A percentile compares a stretch with the other conserved stretches of the same genome.
Evolutionary conservation across 2,113 vertebrate genomes (phyloP).

Genomic region (Ondatra zibethicus): DNA sequence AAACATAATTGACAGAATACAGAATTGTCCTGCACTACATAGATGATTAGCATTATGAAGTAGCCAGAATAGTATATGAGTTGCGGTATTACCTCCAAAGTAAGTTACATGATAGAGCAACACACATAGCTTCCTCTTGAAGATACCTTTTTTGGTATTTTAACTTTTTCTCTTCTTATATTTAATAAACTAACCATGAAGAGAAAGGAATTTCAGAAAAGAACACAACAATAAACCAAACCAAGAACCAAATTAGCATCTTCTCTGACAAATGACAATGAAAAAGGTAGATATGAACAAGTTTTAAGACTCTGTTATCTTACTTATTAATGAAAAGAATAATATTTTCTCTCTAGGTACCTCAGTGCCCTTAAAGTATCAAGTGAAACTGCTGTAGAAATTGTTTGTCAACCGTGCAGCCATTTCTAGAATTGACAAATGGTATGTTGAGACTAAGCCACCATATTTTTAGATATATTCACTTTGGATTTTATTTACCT

Average conservation of each 20-base stretch:
- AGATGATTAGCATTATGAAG: neutral
- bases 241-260: neutral
- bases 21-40: too few relatives aligned
- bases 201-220: neutral
- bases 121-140: neutral
- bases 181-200: constrained; percentile 14
- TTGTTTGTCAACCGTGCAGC: neutral
- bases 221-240: neutral
- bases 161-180: neutral
- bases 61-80: neutral
- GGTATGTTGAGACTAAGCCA: neutral
- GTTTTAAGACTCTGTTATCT: neutral
- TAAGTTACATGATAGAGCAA: neutral
- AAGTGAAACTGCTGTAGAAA: neutral
- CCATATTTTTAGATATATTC: neutral
- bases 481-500: neutral
- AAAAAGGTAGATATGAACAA: neutral
- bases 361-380: neutral
- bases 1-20: too few relatives aligned
- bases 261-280: neutral
- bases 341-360: neutral
- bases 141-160: neutral
- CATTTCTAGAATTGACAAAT: neutral
- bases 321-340: neutral
- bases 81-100: neutral